A percentile compares a stretch with the other conserved stretches of the same genome.
These are phyloP conservation scores for Carterocephalus palaemon DNA, from an alignment of 2,888 invertebrate species.

Conservation along the genomic window DNA sequence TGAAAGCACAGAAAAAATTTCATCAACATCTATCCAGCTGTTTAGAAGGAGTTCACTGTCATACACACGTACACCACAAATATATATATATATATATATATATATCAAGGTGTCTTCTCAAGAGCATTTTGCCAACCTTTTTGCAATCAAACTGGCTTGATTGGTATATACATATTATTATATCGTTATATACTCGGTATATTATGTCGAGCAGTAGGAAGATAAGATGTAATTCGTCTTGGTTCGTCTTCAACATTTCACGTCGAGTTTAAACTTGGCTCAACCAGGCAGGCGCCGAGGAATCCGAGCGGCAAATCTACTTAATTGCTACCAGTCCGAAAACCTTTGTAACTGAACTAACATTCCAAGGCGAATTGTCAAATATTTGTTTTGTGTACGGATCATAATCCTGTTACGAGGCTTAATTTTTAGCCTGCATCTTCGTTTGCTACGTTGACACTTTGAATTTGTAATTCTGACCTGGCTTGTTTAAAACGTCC, in stretches of 20 bases:
- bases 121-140: too few species aligned
- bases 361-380: constrained; percentile 27
- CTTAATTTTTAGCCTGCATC: constrained; percentile 16
- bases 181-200: too few species aligned
- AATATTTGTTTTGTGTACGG: constrained; percentile 30
- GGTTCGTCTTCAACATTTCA: constrained; percentile 24
- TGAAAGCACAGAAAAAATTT: too few species aligned
- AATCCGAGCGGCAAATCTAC: constrained; percentile 54
- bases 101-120: too few species aligned
- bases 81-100: too few species aligned
- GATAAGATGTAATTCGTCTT: constrained; percentile 34
- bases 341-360: constrained; percentile 42
- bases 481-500: too few species aligned
- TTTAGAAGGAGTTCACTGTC: too few species aligned
- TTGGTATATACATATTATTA: too few species aligned
- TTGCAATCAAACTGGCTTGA: too few species aligned
- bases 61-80: too few species aligned
- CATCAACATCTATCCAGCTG: too few species aligned
- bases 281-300: constrained; percentile 30
- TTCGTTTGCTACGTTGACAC: constrained; percentile 5
- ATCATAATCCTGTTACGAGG: constrained; percentile 18
- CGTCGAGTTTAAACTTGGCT: constrained; percentile 12
- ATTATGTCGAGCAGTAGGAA: too few species aligned
- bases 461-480: constrained; percentile 6
- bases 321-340: constrained; percentile 54